Conservation (phyloP, 2,797 vertebrate species). For the Cyprinella venusta region DNA sequence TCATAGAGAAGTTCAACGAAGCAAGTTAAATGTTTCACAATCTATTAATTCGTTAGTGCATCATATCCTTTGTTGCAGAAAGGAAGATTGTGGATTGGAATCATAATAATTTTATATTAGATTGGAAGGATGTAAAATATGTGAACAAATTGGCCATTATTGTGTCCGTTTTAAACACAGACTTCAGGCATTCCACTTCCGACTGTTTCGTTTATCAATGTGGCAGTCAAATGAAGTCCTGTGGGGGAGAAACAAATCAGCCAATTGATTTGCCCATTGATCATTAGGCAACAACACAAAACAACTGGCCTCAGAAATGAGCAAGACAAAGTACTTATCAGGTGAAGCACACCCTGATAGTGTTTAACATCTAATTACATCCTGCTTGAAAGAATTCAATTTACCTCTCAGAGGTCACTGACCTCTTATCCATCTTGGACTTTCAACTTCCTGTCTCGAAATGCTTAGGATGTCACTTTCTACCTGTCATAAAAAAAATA, state of each 20-base stretch:
- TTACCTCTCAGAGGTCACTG: slow-evolving; percentile 24
- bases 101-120: too few species aligned
- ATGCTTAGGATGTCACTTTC: neutral
- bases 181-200: slow-evolving; percentile 32
- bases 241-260: slow-evolving; percentile 26
- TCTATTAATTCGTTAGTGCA: slow-evolving; percentile 30
- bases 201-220: slow-evolving; percentile 32
- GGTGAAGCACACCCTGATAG: slow-evolving; percentile 32
- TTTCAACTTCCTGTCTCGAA: slow-evolving; percentile 22
- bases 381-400: slow-evolving; percentile 47
- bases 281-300: slow-evolving; percentile 47
- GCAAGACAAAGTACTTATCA: slow-evolving; percentile 46
- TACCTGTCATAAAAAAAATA: neutral
- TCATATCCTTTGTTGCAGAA: slow-evolving; percentile 5
- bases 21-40: slow-evolving; percentile 23
- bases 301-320: slow-evolving; percentile 51
- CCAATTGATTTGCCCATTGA: slow-evolving; percentile 59
- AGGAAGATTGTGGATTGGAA: neutral
- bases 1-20: neutral
- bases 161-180: slow-evolving; percentile 7
- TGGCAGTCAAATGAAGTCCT: slow-evolving; percentile 50
- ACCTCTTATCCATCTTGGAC: slow-evolving; percentile 21
- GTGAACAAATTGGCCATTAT: slow-evolving; percentile 8
- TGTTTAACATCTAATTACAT: slow-evolving; percentile 56
- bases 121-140: neutral